phyloP scores from a whole-genome alignment of 1,140 invertebrate species.

The Trialeurodes vaporariorum region DNA sequence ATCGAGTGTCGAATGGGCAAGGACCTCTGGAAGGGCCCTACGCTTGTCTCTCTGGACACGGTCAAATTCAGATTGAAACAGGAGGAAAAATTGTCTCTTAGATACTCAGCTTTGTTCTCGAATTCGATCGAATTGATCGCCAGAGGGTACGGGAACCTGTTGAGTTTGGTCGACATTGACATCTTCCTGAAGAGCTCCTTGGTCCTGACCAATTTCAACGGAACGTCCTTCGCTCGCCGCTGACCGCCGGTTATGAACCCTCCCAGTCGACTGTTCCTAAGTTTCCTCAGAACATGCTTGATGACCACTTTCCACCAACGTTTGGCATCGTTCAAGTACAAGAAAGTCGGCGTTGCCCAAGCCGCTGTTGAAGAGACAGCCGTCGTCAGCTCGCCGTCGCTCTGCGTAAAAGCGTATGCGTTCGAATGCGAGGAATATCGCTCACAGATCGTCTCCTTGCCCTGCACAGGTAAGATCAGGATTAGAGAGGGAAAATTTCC shows the following conservation, averaged over 20 bases:
- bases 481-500: too few relatives aligned
- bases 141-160: neutral
- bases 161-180: neutral
- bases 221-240: neutral
- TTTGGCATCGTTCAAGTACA: neutral
- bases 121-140: neutral
- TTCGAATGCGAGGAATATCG: neutral
- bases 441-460: neutral
- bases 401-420: neutral
- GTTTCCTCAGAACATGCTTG: neutral
- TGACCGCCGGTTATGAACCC: neutral
- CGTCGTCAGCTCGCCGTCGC: neutral
- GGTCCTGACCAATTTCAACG: neutral
- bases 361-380: neutral
- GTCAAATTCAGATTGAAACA: neutral
- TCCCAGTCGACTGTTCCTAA: neutral
- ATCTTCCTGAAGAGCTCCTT: neutral
- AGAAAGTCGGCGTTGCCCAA: too few relatives aligned
- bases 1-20: neutral
- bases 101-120: neutral
- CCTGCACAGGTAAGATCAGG: too few relatives aligned
- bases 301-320: neutral
- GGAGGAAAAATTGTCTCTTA: neutral
- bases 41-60: neutral
- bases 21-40: neutral